Evolutionary conservation across 2,888 invertebrate genomes (phyloP).

Genomic region (Pycnomerus fuliginosus): DNA sequence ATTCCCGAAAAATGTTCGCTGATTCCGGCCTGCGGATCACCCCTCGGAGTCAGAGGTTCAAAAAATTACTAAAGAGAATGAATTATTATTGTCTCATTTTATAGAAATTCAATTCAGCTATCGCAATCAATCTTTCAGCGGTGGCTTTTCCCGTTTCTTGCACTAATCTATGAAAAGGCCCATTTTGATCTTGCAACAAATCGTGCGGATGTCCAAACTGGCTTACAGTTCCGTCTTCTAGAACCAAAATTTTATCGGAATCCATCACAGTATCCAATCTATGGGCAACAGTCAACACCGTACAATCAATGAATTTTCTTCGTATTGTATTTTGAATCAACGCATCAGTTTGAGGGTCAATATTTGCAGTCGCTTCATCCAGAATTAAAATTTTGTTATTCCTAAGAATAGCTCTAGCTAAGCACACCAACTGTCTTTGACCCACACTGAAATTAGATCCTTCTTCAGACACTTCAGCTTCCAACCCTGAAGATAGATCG

Average conservation of each 20-base stretch:
- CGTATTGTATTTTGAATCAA: constrained; percentile 57
- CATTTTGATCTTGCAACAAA: constrained; percentile 26
- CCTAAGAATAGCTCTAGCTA: no score
- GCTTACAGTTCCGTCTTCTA: constrained; percentile 54
- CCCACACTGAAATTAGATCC: constrained; percentile 50
- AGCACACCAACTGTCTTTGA: constrained; percentile 57
- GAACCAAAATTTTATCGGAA: constrained; percentile 55
- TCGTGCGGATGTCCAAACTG: constrained; percentile 36
- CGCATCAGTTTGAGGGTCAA: constrained; percentile 55
- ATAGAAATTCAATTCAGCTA: no score
- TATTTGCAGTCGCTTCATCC: constrained; percentile 59
- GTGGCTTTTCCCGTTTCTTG: no score
- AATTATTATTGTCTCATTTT: no score
- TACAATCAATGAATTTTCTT: constrained; percentile 52
- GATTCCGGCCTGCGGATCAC: no score
- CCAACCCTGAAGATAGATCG: constrained; percentile 26
- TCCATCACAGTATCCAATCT: constrained; percentile 57
- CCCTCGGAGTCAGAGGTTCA: no score
- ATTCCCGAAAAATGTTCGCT: no score
- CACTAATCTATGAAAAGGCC: constrained; percentile 25
- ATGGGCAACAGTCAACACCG: no score
- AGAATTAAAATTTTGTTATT: constrained; percentile 54
- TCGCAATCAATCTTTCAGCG: no score
- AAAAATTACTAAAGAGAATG: no score
- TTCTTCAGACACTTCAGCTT: constrained; percentile 18